Base-by-base conservation (phyloP, 2,888 invertebrate genomes). In the Cyclophora punctaria region DNA sequence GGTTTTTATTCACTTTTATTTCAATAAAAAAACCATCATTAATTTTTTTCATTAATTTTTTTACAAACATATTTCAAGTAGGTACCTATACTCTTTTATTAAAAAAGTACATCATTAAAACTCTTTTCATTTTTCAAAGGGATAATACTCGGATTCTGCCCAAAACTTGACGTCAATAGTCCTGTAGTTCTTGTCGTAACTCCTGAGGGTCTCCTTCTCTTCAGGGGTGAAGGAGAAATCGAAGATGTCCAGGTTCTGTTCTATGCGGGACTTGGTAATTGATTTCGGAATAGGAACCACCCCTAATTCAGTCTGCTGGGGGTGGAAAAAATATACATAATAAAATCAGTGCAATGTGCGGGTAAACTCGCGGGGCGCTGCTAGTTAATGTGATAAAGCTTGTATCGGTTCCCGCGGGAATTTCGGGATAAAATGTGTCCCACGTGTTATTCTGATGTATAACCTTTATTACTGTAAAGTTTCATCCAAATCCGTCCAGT, bases 231-330 rank as follows among this genome's bases (percentile, higher is more conserved):
- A 67, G 7, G 59, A 35, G 65, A 84, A 82, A 65, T 85, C 78
- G 57, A 83, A 86, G 1, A 86, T 67, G 37, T 73, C 66, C 3
- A 83, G 62, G 60, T 85, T 84, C 56, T 78, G 63, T 41, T 71
- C 64, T 4, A 85, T 66, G 0, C 79, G 71, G 0, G 60, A 50
- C 50, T 69, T 69, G 2, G 67, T 79, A 2, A 75, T 59, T 0
- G 83, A 75, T 47, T 86, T 85, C 0, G 85, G 85, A 3, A 85
- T 80, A 0, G 84, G 80, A 1, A 77, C 69, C 2, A 81, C 79
- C 4, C 80, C 83, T 0, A 84, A 49, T 40, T 86, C 83, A 48
- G 79, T 61, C 86, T 86, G 71, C 86, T 86, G 71, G 45, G 53
- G 57, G 3, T 86, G 71, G 45, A 54, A 44, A 44, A 43, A 41